Percentiles rank a stretch among this genome's conserved stretches.
Evolutionary conservation across 2,797 vertebrate species (phyloP).

Genomic region (Vipera latastei): DNA sequence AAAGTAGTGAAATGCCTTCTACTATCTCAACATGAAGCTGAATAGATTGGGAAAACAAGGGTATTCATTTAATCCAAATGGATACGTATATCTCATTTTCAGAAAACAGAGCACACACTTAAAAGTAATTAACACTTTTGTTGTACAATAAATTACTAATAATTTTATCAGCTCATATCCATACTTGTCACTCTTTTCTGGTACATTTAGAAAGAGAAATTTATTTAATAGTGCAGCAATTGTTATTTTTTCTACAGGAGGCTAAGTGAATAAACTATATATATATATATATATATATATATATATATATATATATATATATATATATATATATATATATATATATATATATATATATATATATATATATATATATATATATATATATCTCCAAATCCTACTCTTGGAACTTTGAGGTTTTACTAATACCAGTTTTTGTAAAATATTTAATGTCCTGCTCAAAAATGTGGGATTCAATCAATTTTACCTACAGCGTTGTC

Average conservation of each 20-base stretch:
- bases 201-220: not conserved
- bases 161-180: not conserved
- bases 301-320: not conserved
- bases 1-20: not conserved
- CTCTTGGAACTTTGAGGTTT: not conserved
- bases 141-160: not conserved
- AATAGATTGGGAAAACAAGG: slow-evolving; percentile 9
- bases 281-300: not conserved
- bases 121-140: not conserved
- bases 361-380: no score
- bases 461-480: not conserved
- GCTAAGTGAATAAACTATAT: not conserved
- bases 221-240: not conserved
- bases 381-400: not conserved
- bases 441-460: not conserved
- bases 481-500: not conserved
- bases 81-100: slow-evolving; percentile 9
- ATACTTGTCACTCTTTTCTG: not conserved
- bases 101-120: not conserved
- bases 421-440: not conserved
- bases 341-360: not conserved
- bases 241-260: not conserved
- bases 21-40: not conserved
- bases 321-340: not conserved
- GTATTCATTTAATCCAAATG: slow-evolving; percentile 33